Percentiles rank a stretch among this genome's conserved stretches.
These are phyloP conservation scores for Aptenodytes forsteri DNA, from an alignment of 2,113 vertebrate genomes.

Conservation along the genomic window DNA sequence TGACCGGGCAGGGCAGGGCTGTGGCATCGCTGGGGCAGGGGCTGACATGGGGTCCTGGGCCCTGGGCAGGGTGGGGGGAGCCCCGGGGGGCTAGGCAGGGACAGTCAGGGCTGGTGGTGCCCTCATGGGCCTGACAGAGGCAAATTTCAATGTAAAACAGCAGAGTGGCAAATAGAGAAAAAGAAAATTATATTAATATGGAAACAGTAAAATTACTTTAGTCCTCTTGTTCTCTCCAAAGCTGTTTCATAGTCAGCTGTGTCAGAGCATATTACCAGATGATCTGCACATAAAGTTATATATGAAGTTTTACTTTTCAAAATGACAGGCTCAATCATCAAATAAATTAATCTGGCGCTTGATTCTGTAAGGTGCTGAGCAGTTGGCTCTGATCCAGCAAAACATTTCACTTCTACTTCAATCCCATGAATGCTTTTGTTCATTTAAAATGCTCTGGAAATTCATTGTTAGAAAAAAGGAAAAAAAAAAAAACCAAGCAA, in stretches of 20 bases:
- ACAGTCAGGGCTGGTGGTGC: neutral
- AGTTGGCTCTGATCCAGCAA: neutral
- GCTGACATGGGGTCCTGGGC: neutral
- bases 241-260: neutral
- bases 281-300: neutral
- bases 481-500: neutral
- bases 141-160: neutral
- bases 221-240: neutral
- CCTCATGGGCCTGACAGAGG: neutral
- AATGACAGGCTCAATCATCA: neutral
- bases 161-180: neutral
- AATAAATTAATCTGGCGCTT: neutral
- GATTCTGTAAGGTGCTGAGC: neutral
- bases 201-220: neutral
- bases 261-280: neutral
- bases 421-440: neutral
- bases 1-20: neutral
- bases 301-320: neutral
- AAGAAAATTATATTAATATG: neutral
- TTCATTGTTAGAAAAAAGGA: neutral
- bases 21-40: no score
- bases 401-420: neutral
- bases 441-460: neutral
- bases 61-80: neutral
- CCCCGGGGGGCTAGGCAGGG: fast-evolving